These are phyloP conservation scores for Choristoneura rosaceana DNA, from an alignment of 2,888 invertebrate species.

Conservation along the genomic window DNA sequence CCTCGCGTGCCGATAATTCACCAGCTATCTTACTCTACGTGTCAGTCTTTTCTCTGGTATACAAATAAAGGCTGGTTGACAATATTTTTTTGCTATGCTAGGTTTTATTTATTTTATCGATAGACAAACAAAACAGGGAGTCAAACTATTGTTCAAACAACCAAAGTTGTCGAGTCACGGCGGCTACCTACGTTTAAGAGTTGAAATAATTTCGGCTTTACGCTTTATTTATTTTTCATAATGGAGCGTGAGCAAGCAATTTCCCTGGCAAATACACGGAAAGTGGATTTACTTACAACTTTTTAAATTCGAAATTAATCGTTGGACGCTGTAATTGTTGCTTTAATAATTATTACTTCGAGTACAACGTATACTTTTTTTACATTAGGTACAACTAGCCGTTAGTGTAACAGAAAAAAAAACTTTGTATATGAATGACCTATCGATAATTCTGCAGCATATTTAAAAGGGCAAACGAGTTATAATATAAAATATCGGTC, in stretches of 20 bases:
- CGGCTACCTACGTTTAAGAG: slow-evolving; percentile 71
- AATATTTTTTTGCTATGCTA: too few species aligned
- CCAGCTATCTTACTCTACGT: too few species aligned
- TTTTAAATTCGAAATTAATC: slow-evolving; percentile 6
- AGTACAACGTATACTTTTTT: too few species aligned
- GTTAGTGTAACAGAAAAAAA: too few species aligned
- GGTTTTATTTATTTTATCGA: slow-evolving; percentile 39
- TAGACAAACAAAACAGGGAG: slow-evolving; percentile 50
- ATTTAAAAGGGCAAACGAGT: too few species aligned
- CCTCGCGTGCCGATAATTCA: too few species aligned
- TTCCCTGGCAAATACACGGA: slow-evolving; percentile 55
- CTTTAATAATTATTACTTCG: too few species aligned
- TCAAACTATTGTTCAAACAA: slow-evolving; percentile 66
- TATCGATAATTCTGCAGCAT: too few species aligned
- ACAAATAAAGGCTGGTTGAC: too few species aligned
- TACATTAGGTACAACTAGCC: too few species aligned
- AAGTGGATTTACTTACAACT: slow-evolving; percentile 49
- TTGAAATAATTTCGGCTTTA: slow-evolving; percentile 77
- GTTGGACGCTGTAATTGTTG: neutral
- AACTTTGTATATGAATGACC: too few species aligned
- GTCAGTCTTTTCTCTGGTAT: neutral
- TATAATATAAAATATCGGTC: too few species aligned
- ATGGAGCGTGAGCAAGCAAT: slow-evolving; percentile 70
- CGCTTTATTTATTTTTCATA: slow-evolving; percentile 79
- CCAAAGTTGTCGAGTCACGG: slow-evolving; percentile 65